A percentile compares a stretch with the other conserved stretches of the same genome.
phyloP scores from a whole-genome alignment of 64 coral and sea anemone species.

The Dendronephthya gigantea region DNA sequence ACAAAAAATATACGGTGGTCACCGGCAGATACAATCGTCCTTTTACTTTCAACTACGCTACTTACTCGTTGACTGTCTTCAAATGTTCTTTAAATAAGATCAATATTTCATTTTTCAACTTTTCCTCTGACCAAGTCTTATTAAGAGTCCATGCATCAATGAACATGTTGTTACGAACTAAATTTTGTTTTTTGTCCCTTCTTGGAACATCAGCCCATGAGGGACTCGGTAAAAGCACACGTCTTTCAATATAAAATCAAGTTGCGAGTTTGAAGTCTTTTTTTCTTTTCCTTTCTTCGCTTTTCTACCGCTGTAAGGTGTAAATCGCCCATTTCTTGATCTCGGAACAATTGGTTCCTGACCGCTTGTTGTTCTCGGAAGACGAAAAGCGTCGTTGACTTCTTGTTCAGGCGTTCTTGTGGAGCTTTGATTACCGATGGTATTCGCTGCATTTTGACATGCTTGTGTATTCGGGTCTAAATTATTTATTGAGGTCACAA shows the following conservation, averaged over 20 bases:
- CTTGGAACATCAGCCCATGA: conserved; percentile 31
- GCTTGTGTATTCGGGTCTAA: too few relatives aligned
- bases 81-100: conserved; percentile 18
- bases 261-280: neutral
- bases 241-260: neutral
- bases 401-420: too few relatives aligned
- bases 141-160: conserved; percentile 34
- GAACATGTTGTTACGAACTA: conserved; percentile 26
- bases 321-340: neutral
- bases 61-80: conserved; percentile 21
- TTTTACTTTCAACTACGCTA: neutral
- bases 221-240: neutral
- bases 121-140: conserved; percentile 26
- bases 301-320: neutral
- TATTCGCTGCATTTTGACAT: too few relatives aligned
- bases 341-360: too few relatives aligned
- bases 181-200: conserved; percentile 19
- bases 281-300: neutral
- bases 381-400: too few relatives aligned
- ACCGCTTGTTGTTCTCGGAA: too few relatives aligned
- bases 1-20: too few relatives aligned
- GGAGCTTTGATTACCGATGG: too few relatives aligned
- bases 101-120: conserved; percentile 20
- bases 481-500: too few relatives aligned
- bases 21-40: too few relatives aligned